A percentile compares a stretch with the other conserved stretches of the same genome.
phyloP scores from a whole-genome alignment of 2,888 invertebrate species.

The Xanthia togata region DNA sequence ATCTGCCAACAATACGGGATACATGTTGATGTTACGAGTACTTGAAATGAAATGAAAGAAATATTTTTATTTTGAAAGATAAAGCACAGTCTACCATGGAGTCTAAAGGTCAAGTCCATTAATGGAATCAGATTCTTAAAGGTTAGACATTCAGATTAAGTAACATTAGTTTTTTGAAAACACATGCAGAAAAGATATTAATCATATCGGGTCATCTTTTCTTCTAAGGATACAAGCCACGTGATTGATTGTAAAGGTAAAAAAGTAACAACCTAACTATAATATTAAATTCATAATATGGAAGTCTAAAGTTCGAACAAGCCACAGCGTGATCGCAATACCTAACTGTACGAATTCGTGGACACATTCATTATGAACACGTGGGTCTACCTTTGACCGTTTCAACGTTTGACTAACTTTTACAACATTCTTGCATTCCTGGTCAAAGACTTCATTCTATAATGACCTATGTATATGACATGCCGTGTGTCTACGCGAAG shows the following conservation, averaged over 20 bases:
- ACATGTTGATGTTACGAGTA: background rate
- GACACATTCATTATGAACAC: background rate
- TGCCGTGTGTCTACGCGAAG: background rate
- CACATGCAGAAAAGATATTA: slow-evolving; percentile 5
- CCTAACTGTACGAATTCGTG: background rate
- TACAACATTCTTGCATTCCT: background rate
- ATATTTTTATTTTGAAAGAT: background rate
- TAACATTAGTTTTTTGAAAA: background rate
- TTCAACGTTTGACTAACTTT: background rate
- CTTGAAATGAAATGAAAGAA: background rate
- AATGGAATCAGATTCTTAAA: slow-evolving; percentile 7
- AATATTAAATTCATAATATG: background rate
- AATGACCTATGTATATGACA: background rate
- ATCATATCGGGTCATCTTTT: too few species aligned
- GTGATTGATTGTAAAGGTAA: slow-evolving; percentile 2
- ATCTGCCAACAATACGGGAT: background rate
- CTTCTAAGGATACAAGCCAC: background rate
- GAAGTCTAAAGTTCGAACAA: background rate
- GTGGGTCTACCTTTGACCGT: background rate
- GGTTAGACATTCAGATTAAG: background rate
- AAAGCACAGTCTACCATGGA: background rate
- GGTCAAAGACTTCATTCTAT: too few species aligned
- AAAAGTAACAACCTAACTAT: background rate
- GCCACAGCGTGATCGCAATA: background rate
- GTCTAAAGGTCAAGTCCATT: background rate